Evolutionary conservation across 1,140 invertebrate species (phyloP).

Genomic region (Drosophila parvula): DNA sequence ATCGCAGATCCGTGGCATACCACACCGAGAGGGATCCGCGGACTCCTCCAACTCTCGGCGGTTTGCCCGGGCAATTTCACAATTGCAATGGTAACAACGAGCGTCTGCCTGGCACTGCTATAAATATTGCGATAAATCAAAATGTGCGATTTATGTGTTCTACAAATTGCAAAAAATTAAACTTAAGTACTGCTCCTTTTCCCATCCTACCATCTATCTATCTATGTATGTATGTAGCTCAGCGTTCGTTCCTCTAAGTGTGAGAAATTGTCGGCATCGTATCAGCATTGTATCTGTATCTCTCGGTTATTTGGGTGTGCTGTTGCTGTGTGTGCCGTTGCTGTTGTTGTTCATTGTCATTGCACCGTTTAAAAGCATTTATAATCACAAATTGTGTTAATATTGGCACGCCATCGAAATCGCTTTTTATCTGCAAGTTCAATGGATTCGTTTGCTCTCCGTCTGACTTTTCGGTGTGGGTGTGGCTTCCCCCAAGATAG

Average conservation of each 20-base stretch:
- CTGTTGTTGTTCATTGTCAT: conserved; percentile 79
- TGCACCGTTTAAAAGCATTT: conserved; percentile 81
- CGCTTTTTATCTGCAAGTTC: conserved; percentile 66
- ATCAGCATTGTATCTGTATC: conserved; percentile 54
- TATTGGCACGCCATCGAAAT: conserved; percentile 76
- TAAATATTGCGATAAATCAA: conserved; percentile 83
- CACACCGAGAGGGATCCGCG: conserved; percentile 1
- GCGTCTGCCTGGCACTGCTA: conserved; percentile 76
- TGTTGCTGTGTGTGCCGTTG: conserved; percentile 18
- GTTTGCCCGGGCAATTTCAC: conserved; percentile 67
- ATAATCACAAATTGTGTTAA: conserved; percentile 83
- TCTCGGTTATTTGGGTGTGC: conserved; percentile 54
- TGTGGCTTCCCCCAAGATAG: conserved; percentile 39
- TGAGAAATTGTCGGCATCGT: conserved; percentile 76
- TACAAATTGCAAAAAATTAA: conserved; percentile 83
- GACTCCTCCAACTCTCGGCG: conserved; percentile 50
- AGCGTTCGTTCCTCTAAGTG: conserved; percentile 54
- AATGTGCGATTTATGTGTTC: conserved; percentile 83
- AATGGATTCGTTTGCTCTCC: conserved; percentile 55
- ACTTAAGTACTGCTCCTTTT: conserved; percentile 76
- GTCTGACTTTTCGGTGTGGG: conserved; percentile 37
- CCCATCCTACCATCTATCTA: conserved; percentile 6
- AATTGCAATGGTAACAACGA: conserved; percentile 80
- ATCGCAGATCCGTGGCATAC: conserved; percentile 42
- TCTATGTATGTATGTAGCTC: conserved; percentile 4